A percentile compares a stretch with the other conserved stretches of the same genome.
Evolutionary conservation across 30 jellyfish, hydroid and myxozoan species (phyloP).

Genomic region (Rhopilema esculentum): DNA sequence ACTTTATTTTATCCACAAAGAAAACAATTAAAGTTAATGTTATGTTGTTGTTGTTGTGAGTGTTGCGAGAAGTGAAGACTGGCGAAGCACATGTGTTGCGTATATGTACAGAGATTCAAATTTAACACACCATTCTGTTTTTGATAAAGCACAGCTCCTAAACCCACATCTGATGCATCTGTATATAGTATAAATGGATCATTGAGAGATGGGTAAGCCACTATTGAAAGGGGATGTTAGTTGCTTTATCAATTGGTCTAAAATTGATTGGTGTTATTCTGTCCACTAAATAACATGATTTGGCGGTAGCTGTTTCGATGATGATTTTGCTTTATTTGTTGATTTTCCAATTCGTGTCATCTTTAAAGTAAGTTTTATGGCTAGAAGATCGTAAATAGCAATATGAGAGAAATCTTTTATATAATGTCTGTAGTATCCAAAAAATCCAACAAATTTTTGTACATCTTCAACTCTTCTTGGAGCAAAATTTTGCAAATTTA

Average conservation of each 20-base stretch:
- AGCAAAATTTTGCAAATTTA: neutral
- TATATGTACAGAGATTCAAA: no score
- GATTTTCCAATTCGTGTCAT: no score
- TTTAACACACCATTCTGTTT: neutral
- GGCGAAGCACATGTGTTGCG: no score
- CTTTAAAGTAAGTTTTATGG: no score
- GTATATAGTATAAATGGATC: constrained; percentile 34
- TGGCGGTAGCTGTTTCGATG: constrained; percentile 14
- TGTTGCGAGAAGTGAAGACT: no score
- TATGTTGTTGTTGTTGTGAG: no score
- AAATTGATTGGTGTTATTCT: neutral
- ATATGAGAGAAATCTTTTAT: constrained; percentile 31
- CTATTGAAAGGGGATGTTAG: constrained; percentile 31
- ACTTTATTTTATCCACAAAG: no score
- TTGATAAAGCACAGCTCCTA: constrained; percentile 64
- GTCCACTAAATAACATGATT: constrained; percentile 2
- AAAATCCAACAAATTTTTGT: constrained; percentile 22
- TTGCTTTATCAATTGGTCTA: neutral
- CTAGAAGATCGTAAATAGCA: constrained; percentile 47
- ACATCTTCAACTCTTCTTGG: constrained; percentile 63
- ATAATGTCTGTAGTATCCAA: constrained; percentile 45
- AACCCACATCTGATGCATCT: constrained; percentile 53
- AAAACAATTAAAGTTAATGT: no score
- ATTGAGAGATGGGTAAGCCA: constrained; percentile 55
- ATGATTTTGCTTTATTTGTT: no score